Evolutionary conservation across 1,140 invertebrate species (phyloP).

Genomic region (Colletes latitarsis): DNA sequence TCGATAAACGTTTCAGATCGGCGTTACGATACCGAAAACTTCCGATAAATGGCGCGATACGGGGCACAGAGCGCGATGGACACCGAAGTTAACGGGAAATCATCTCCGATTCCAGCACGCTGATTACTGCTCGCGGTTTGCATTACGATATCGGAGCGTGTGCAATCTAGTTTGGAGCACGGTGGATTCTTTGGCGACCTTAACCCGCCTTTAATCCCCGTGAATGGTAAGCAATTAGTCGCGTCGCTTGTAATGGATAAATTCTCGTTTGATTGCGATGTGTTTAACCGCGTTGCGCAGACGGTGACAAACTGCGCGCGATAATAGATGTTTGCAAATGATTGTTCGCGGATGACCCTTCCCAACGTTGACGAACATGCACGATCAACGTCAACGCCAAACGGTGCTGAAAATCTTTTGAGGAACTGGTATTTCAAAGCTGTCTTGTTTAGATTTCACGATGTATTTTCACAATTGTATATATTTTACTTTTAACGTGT

Average conservation of each 20-base stretch:
- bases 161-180: neutral
- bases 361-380: neutral
- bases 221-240: constrained; percentile 42
- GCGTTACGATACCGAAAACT: neutral
- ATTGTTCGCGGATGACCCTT: neutral
- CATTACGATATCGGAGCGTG: too few relatives aligned
- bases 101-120: neutral
- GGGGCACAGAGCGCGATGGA: neutral
- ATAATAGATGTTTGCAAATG: neutral
- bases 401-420: too few relatives aligned
- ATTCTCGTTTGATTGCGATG: constrained; percentile 35
- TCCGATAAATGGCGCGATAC: neutral
- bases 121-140: neutral
- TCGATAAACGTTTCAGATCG: neutral
- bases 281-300: neutral
- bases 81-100: neutral
- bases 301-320: neutral
- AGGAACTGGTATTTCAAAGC: too few relatives aligned
- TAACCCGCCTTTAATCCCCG: constrained; percentile 6
- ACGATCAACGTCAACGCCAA: neutral
- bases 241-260: constrained; percentile 17
- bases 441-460: too few relatives aligned
- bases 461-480: too few relatives aligned
- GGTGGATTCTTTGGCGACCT: constrained; percentile 18
- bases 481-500: too few relatives aligned